A percentile compares a stretch with the other conserved stretches of the same genome.
These are phyloP conservation scores for Aphidius ervi DNA, from an alignment of 1,140 invertebrate species.

Conservation along the genomic window DNA sequence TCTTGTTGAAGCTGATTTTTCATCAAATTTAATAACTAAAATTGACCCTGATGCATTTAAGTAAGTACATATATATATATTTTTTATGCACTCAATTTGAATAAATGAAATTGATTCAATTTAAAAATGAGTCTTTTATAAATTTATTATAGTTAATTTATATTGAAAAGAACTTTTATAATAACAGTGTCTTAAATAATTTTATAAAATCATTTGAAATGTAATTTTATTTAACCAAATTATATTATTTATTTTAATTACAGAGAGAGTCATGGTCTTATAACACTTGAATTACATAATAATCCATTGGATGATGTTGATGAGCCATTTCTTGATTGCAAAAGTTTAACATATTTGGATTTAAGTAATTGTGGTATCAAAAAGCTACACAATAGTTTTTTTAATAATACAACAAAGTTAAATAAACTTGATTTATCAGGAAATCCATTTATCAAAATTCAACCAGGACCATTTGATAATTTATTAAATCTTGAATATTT, in stretches of 20 bases:
- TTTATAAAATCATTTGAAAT: too few species aligned
- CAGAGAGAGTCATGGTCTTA: conserved; percentile 65
- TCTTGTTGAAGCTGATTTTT: conserved; percentile 67
- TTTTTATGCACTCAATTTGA: neutral
- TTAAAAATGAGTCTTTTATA: neutral
- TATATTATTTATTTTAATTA: too few species aligned
- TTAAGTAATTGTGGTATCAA: conserved; percentile 62
- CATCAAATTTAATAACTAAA: conserved; percentile 60
- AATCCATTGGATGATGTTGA: conserved; percentile 61
- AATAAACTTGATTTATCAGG: conserved; percentile 66
- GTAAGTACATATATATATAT: conserved; percentile 49
- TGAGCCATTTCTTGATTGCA: conserved; percentile 63
- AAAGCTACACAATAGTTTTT: conserved; percentile 60
- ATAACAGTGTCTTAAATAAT: too few species aligned
- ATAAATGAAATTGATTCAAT: neutral
- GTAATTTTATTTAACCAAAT: too few species aligned
- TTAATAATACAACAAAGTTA: conserved; percentile 62
- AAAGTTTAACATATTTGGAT: conserved; percentile 64
- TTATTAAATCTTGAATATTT: conserved; percentile 63
- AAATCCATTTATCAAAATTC: conserved; percentile 60
- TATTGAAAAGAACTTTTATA: neutral
- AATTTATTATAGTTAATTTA: neutral
- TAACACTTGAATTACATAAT: conserved; percentile 66
- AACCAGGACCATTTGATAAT: conserved; percentile 59
- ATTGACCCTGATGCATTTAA: conserved; percentile 65